These are phyloP conservation scores for Nestor notabilis DNA, from an alignment of 2,113 vertebrate genomes.

Conservation along the genomic window DNA sequence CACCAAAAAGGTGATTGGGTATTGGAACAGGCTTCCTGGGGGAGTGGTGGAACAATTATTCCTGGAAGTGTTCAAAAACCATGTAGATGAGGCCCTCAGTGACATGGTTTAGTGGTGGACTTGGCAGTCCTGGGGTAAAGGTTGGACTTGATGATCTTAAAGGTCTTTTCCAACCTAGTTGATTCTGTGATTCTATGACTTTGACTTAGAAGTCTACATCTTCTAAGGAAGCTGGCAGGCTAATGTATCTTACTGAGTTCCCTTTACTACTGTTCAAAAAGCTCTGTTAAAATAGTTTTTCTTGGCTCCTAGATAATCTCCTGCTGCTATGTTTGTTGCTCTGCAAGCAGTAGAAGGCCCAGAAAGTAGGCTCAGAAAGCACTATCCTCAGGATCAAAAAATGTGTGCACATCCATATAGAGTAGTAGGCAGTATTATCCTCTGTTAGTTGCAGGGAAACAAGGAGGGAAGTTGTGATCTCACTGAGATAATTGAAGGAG, in stretches of 20 bases:
- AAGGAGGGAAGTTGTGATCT: not conserved
- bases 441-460: not conserved
- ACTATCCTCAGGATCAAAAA: not conserved
- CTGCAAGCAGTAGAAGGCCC: not conserved
- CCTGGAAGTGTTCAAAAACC: not conserved
- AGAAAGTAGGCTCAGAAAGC: not conserved
- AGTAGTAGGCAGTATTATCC: not conserved
- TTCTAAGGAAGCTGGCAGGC: not conserved
- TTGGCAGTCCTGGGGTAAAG: not conserved
- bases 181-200: not conserved
- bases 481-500: not conserved
- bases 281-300: not conserved
- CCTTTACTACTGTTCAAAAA: not conserved
- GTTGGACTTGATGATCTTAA: not conserved
- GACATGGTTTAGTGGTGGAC: not conserved
- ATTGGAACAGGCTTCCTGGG: not conserved
- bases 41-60: not conserved
- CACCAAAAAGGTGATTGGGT: not conserved
- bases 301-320: not conserved
- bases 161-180: not conserved
- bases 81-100: not conserved
- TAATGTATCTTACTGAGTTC: not conserved
- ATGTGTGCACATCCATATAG: not conserved
- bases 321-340: not conserved
- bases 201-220: not conserved